Conservation (phyloP, 2,888 invertebrate genomes). For the Tenthredo livida region DNA sequence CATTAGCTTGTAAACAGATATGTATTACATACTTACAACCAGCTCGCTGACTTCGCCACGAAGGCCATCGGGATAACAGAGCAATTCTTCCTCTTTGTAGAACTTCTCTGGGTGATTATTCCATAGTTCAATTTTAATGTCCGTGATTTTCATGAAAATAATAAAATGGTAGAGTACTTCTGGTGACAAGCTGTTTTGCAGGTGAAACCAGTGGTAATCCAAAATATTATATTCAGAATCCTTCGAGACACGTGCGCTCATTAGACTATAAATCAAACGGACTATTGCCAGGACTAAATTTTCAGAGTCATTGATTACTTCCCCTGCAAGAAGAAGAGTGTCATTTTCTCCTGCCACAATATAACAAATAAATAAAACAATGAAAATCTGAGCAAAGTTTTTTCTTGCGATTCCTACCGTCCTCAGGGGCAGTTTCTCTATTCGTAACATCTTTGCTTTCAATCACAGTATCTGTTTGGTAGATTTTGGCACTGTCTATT, state of each 20-base stretch:
- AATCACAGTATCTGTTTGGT: constrained; percentile 83
- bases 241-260: not conserved
- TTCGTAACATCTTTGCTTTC: constrained; percentile 78
- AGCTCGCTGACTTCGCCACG: constrained; percentile 79
- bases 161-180: not conserved
- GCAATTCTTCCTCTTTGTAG: constrained; percentile 83
- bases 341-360: not conserved
- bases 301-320: not conserved
- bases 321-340: not conserved
- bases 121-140: not conserved
- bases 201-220: constrained; percentile 80
- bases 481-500: constrained; percentile 84
- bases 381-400: not conserved
- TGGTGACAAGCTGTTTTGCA: not conserved
- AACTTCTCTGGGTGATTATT: constrained; percentile 77
- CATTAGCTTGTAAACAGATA: too few species aligned
- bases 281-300: not conserved
- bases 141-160: not conserved
- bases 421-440: not conserved
- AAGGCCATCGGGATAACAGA: constrained; percentile 81
- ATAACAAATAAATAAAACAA: not conserved
- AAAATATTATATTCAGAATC: constrained; percentile 67
- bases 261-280: too few species aligned
- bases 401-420: not conserved
- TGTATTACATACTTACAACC: not conserved